These are phyloP conservation scores for Colistium nudipinnis DNA, from an alignment of 2,113 vertebrate species.

Conservation along the genomic window DNA sequence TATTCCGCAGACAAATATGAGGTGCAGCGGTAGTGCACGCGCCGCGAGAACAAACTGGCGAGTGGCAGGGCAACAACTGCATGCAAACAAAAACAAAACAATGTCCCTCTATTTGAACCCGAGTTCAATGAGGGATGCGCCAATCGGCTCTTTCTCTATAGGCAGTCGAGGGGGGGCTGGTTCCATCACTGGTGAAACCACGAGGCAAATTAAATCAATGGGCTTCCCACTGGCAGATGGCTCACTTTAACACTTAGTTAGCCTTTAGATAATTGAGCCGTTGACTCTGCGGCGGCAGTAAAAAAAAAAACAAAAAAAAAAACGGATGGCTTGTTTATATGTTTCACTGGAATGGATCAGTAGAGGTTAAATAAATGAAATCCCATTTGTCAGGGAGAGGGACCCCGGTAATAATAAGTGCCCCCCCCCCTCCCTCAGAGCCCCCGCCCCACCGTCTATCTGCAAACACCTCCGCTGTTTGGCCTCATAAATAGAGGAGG, in stretches of 20 bases:
- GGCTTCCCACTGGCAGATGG: slow-evolving; percentile 98
- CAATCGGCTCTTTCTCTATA: slow-evolving; percentile 68
- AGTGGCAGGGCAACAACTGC: slow-evolving; percentile 51
- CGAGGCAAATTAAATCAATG: slow-evolving; percentile 99
- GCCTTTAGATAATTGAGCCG: slow-evolving; percentile 99
- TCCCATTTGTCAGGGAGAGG: slow-evolving; percentile 98
- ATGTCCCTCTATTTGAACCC: slow-evolving; percentile 64
- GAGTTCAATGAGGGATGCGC: slow-evolving; percentile 75
- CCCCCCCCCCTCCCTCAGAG: slow-evolving; percentile 43
- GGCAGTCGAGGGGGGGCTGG: slow-evolving; percentile 85
- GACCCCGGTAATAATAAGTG: slow-evolving; percentile 91
- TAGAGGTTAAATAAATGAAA: slow-evolving; percentile 99
- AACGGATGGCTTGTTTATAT: slow-evolving; percentile 99
- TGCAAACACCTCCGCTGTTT: slow-evolving; percentile 96
- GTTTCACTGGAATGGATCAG: slow-evolving; percentile 98
- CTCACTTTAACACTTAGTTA: slow-evolving; percentile 99
- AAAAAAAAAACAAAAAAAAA: slow-evolving; percentile 85
- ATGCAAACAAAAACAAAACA: slow-evolving; percentile 19
- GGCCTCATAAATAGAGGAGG: slow-evolving; percentile 94
- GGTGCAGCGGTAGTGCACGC: slow-evolving; percentile 65
- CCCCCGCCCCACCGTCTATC: slow-evolving; percentile 49
- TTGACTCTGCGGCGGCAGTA: slow-evolving; percentile 96
- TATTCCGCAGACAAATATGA: slow-evolving; percentile 81
- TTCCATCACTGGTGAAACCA: slow-evolving; percentile 76
- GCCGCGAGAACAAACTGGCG: slow-evolving; percentile 50